Conservation (phyloP, 2,797 vertebrate genomes). For the Trichosurus vulpecula region DNA sequence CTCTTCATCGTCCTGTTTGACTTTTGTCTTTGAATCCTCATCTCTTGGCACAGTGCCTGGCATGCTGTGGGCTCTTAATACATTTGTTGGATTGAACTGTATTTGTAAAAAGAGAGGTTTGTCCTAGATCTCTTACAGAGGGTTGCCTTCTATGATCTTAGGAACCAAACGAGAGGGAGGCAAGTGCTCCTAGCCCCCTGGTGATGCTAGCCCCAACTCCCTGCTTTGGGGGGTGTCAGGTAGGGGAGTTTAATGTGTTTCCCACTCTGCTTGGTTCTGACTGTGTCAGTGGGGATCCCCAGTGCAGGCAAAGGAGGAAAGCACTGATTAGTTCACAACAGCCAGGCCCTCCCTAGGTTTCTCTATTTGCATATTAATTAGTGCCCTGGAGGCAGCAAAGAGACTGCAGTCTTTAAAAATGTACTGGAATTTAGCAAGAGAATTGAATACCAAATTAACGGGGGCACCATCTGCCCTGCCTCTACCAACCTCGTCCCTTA, state of each 20-base stretch:
- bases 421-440: slow-evolving; percentile 42
- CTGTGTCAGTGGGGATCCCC: not conserved
- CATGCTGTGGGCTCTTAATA: not conserved
- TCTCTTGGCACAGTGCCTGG: not conserved
- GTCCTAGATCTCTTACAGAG: not conserved
- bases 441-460: slow-evolving; percentile 60
- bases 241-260: not conserved
- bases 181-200: not conserved
- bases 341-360: not conserved
- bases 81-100: not conserved
- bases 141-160: not conserved
- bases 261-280: not conserved
- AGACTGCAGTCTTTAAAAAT: slow-evolving; percentile 51
- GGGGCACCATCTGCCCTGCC: not conserved
- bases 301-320: not conserved
- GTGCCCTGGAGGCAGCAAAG: slow-evolving; percentile 36
- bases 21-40: not conserved
- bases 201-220: not conserved
- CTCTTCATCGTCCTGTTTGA: not conserved
- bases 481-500: not conserved
- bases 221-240: not conserved
- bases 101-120: not conserved
- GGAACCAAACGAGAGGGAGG: not conserved
- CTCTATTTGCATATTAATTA: slow-evolving; percentile 55
- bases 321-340: slow-evolving; percentile 45